Evolutionary conservation across 2,888 invertebrate species (phyloP), one percentile per base, ranked within the genome.

Genomic region (Choristoneura rosaceana): DNA sequence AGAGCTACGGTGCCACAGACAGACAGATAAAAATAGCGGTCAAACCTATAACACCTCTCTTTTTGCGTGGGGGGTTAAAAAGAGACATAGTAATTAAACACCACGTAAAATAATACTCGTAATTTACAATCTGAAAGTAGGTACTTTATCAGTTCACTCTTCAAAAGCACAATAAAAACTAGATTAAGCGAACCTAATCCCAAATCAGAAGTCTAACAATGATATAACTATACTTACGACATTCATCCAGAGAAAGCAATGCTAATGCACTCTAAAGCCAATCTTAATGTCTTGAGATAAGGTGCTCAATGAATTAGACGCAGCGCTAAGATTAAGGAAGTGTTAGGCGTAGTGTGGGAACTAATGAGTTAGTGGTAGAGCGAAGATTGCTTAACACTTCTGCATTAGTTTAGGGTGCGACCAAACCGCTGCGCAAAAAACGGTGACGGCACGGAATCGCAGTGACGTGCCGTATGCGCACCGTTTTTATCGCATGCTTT

Each of bases 321-420:
- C 10, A 25, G 55, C 15, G 38, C 15, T 2, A 61, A 58, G 47
- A 63, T 63, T 58, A 74, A 79, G 80, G 80, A 79, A 79, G 77
- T 75, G 60, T 55, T 67, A 25, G 25, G 25, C 2, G 2, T 25
- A 75, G 66, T 79, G 78, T 80, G 80, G 77, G 80, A 80, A 77
- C 69, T 74, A 47, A 74, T 76, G 70, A 55, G 55, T 25, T 25
- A 43, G 14, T 25, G 43, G 62, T 43, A 43, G 12, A 3, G 4
- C 38, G 63, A 59, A 15, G 25, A 9, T 25, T 58, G 33, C 41
- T 61, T 52, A 17, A 52, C 10, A 45, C 47, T 7, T n/a, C 52
- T 47, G 43, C 43, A n/a, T 47, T 2, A n/a, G 10, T n/a, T 47
- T n/a, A 34, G 64, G 12, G n/a, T n/a, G n/a, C n/a, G n/a, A n/a